Base-by-base conservation (phyloP, 2,888 invertebrate species). In the Pseudococcus viburni region DNA sequence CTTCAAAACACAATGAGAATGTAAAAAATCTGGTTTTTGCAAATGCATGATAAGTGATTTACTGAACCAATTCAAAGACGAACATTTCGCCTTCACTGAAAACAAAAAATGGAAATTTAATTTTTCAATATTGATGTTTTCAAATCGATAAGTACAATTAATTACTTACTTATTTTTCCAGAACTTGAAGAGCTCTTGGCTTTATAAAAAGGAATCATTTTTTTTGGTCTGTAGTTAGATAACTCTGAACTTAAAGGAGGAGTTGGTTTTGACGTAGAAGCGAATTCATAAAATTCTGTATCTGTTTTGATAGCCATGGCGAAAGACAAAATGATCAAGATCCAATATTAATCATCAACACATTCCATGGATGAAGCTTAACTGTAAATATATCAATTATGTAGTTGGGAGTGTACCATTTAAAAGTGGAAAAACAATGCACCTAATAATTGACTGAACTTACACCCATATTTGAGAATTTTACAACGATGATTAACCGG, bases 31-130 rank as follows among this genome's bases (percentile, higher is more conserved):
- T 33, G 86, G 86, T 46, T 86, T 59, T 46, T 68, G 86, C 11
- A 86, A 86, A 68, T 86, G 86, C 51, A 68, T 59, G n/a, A 86
- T 59, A 12, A 86, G 39, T 19, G 86, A 86, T 68, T 86, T 86
- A 22, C 86, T 86, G 22, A 86, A 59, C 68, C 59, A 86, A 68
- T 86, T 68, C 19, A 86, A 59, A 7, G 86, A 86, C 9, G 86
- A 86, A 68, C 86, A 46, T 46, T 42, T 86, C 9, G 86, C 46
- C 22, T 86, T 86, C n/a, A 59, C 86, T 86, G 46, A 42, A 86
- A 86, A 19, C 0, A 26, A 55, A 55, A 22, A 7, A 73, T 4
- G 33, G 5, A 33, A 73, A 33, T 33, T 22, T 2, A 11, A 64
- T 8, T 64, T 64, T 64, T n/a, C 59, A n/a, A n/a, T n/a, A 5